These are phyloP conservation scores for Megalopta genalis DNA, from an alignment of 1,140 invertebrate genomes.

Conservation along the genomic window DNA sequence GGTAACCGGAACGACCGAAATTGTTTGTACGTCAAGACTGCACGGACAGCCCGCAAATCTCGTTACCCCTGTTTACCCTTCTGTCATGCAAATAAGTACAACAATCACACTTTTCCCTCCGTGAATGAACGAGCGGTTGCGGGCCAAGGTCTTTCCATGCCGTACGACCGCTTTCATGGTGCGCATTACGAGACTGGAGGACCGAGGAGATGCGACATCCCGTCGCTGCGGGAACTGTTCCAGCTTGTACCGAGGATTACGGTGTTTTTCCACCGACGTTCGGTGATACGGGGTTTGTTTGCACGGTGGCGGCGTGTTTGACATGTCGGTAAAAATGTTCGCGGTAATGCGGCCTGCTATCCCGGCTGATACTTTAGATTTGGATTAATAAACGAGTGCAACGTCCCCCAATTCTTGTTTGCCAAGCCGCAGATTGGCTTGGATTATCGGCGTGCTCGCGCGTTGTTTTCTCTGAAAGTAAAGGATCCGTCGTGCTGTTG, in stretches of 20 bases:
- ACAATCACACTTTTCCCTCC: constrained; percentile 60
- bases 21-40: constrained; percentile 56
- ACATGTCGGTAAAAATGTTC: constrained; percentile 21
- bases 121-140: neutral
- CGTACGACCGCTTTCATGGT: constrained; percentile 15
- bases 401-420: neutral
- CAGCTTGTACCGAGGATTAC: constrained; percentile 22
- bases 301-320: constrained; percentile 6
- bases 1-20: constrained; percentile 51
- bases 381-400: constrained; percentile 4
- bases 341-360: neutral
- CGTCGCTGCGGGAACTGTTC: too few relatives aligned
- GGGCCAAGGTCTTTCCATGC: constrained; percentile 1
- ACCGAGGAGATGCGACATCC: neutral
- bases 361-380: neutral
- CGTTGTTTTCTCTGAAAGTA: too few relatives aligned
- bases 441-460: neutral
- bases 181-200: neutral
- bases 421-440: neutral
- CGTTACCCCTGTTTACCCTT: constrained; percentile 70
- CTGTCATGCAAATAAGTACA: constrained; percentile 74
- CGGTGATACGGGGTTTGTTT: constrained; percentile 21
- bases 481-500: too few relatives aligned
- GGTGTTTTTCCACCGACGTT: constrained; percentile 28
- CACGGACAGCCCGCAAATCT: constrained; percentile 65